phyloP scores from a whole-genome alignment of 1,140 invertebrate species.

The Drosophila pandora region DNA sequence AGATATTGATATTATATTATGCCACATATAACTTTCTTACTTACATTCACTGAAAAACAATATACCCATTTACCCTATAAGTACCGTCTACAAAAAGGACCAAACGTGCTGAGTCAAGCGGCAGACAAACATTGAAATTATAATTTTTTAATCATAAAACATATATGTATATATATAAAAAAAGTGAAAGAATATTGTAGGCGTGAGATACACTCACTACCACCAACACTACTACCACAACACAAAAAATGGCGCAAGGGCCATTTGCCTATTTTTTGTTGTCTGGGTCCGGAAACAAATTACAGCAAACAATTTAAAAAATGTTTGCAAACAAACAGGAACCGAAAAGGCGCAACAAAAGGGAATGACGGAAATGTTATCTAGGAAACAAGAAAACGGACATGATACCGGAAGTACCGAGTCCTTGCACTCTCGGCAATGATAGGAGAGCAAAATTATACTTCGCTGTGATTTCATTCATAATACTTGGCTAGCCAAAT shows the following conservation, averaged over 20 bases:
- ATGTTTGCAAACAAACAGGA: conserved; percentile 78
- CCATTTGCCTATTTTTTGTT: conserved; percentile 64
- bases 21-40: too few species aligned
- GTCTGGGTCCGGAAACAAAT: conserved; percentile 74
- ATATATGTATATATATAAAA: conserved; percentile 16
- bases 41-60: background rate
- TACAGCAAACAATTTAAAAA: conserved; percentile 82
- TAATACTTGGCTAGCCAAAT: background rate
- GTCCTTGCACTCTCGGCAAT: conserved; percentile 1
- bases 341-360: conserved; percentile 38
- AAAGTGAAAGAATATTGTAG: conserved; percentile 6
- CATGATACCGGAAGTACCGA: conserved; percentile 45
- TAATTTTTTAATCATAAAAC: conserved; percentile 77
- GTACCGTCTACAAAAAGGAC: background rate
- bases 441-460: conserved; percentile 7
- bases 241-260: conserved; percentile 62
- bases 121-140: conserved; percentile 69
- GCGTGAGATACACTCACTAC: conserved; percentile 7
- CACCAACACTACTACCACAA: conserved; percentile 13
- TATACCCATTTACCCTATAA: background rate
- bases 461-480: conserved; percentile 7
- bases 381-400: conserved; percentile 58
- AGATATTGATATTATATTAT: too few species aligned
- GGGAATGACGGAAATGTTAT: conserved; percentile 73
- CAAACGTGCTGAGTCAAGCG: conserved; percentile 40